phyloP scores from a whole-genome alignment of 2,797 vertebrate genomes.

The Arnoldichthys spilopterus region DNA sequence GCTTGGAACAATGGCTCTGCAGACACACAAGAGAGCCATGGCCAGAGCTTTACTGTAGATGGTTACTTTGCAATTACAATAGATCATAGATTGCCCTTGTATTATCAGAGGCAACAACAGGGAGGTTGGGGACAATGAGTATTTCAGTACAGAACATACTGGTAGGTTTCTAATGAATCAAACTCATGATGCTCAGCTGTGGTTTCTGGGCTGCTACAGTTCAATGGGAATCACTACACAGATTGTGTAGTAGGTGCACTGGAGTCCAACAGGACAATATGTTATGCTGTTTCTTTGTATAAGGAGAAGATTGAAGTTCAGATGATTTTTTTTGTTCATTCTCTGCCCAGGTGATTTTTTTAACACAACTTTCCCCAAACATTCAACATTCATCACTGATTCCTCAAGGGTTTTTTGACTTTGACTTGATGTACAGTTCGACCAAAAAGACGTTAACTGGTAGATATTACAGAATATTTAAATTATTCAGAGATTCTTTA shows the following conservation, averaged over 20 bases:
- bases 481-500: too few relatives aligned
- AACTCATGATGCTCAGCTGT: neutral
- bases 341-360: too few relatives aligned
- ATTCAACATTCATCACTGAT: too few relatives aligned
- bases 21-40: slow-evolving; percentile 10
- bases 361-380: too few relatives aligned
- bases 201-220: slow-evolving; percentile 11
- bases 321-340: too few relatives aligned
- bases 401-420: too few relatives aligned
- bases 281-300: too few relatives aligned
- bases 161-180: slow-evolving; percentile 6
- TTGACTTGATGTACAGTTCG: too few relatives aligned
- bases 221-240: neutral
- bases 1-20: slow-evolving; percentile 22
- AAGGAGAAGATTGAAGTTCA: too few relatives aligned
- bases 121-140: slow-evolving; percentile 9
- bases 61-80: slow-evolving; percentile 37
- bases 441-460: too few relatives aligned
- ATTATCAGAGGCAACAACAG: slow-evolving; percentile 39
- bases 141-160: slow-evolving; percentile 23
- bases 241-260: neutral
- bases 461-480: too few relatives aligned
- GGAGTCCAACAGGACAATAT: neutral
- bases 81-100: slow-evolving; percentile 32
- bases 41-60: slow-evolving; percentile 20